These are phyloP conservation scores for Merops nubicus DNA, from an alignment of 2,113 vertebrate species.

Conservation along the genomic window DNA sequence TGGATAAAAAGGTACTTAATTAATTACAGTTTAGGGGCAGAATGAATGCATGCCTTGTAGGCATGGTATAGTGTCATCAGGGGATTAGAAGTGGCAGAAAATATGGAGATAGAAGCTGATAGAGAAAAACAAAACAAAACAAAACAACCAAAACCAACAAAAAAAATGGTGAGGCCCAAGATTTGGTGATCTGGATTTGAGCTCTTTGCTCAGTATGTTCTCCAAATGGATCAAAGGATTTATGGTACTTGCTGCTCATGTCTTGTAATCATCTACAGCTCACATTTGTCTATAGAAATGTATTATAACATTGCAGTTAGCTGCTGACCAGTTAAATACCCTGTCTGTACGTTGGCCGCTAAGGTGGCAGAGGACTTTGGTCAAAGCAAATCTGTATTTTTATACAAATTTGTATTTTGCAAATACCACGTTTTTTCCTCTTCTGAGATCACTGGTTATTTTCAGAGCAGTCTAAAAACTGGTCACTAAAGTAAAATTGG, in stretches of 20 bases:
- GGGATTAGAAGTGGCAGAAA: background rate
- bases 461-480: background rate
- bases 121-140: background rate
- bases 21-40: conserved; percentile 11
- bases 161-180: background rate
- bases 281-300: background rate
- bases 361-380: background rate
- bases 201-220: background rate
- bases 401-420: background rate
- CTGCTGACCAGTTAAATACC: background rate
- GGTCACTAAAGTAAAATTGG: background rate
- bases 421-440: background rate
- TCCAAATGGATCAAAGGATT: background rate
- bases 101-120: background rate
- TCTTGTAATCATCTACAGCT: background rate
- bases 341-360: background rate
- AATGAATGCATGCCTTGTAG: background rate
- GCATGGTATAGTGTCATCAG: background rate
- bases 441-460: background rate
- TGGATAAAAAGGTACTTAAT: conserved; percentile 26
- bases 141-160: no score
- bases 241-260: background rate
- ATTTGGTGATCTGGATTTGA: background rate
- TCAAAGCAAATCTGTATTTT: background rate
- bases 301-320: background rate